Evolutionary conservation across 2,113 vertebrate species (phyloP), one percentile per base, ranked within the genome.

Genomic region (Sterrhoptilus dennistouni): DNA sequence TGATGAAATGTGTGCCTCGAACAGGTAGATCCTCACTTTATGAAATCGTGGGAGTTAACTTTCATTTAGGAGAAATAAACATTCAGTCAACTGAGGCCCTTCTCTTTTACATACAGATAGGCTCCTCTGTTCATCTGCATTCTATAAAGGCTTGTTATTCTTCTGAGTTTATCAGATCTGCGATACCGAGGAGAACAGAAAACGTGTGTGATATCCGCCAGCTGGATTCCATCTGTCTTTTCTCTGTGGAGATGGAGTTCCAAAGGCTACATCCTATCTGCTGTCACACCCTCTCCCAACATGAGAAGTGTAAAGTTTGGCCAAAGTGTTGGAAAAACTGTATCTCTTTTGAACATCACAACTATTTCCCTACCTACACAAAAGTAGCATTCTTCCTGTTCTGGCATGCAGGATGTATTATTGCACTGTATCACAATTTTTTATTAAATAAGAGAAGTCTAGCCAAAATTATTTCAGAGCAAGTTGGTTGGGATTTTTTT

Each of bases 201-300:
- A 96, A 93, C 11, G 89, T 93, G 94, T 96, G 95, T 93, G 96
- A 97, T 96, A 97, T 96, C 95, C 22, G 72, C 97, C 97, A 97
- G 95, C 96, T 97, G 97, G 95, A 96, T 91, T 86, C 95, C 93
- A 96, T 96, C 96, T 95, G 96, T 74, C 91, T 96, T 96, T 93
- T 95, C 94, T 97, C 94, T 79, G 50, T 2, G 16, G 96, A 94
- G 93, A 92, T 78, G 83, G 71, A 75, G 90, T 94, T 97, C 95
- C 95, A 96, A 95, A 97, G 90, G 83, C 95, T 96, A 63, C 89
- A 95, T 96, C 94, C 96, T 97, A 83, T 97, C 93, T 89, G 5
- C 84, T 63, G 66, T 65, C 83, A 91, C 96, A 97, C 95, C 86
- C 95, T 97, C 96, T 97, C 88, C 85, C 1, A 1, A 92, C 95